Base-by-base conservation (phyloP, 2,113 vertebrate genomes). In the Siphamia tubifer region DNA sequence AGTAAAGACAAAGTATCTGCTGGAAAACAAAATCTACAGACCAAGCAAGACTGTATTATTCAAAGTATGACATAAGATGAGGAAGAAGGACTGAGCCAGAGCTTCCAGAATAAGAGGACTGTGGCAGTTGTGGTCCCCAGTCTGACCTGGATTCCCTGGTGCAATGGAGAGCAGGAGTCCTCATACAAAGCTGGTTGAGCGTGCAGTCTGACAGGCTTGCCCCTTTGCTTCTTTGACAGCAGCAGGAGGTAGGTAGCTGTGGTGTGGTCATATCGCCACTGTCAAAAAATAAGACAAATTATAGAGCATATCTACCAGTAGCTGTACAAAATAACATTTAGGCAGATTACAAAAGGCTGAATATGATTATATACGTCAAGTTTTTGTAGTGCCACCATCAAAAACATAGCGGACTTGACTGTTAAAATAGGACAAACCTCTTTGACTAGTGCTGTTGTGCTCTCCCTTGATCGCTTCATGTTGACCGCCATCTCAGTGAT, bases 201-300 rank as follows among this genome's bases (percentile, higher is more conserved):
- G 54, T 83, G 56, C 43, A 98, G 87, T n/a, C 89, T 89, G 60
- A 96, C 82, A 5, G 90, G 90, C 39, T 92, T 95, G 34, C 96
- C 96, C 12, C 74, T 92, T 80, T 83, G 77, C 87, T 99, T 99
- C 91, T 94, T 96, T 48, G 93, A 88, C 9, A 95, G 91, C 77
- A 99, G 95, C 82, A 98, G 87, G 57, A 98, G 90, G 76, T 98
- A 99, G 0, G 92, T 96, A 45, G 94, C 95, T 20, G 95, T 95
- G 45, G 93, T 90, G 5, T 96, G 93, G 80, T 98, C 96, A 5
- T 98, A 98, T 10, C 85, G 92, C 96, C 98, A 98, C 98, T 98
- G 61, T 20, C 19, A 32, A 28, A 61, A 61, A 40, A 27, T 17
- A 8, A 53, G 11, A 51, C 38, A 11, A 8, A 38, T 67, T 32